Evolutionary conservation across 2,888 invertebrate species (phyloP), one percentile per base, ranked within the genome.

Genomic region (Hypomecis punctinalis): DNA sequence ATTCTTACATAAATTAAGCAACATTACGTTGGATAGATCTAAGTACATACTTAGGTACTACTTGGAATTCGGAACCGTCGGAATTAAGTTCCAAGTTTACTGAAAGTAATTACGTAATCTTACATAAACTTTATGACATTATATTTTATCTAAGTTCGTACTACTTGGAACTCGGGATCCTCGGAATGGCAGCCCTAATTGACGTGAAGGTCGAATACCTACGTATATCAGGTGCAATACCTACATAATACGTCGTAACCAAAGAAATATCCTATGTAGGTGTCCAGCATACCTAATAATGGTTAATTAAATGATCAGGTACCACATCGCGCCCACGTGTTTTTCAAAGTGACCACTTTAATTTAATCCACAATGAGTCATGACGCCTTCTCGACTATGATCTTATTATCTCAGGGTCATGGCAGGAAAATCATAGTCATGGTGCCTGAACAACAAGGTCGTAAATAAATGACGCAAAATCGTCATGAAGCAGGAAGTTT

Each of bases 341-440:
- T 49, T 63, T 49, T 55, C 56, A 13, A 56, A 42, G 49, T 33
- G 48, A 49, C 48, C 49, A 45, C 43, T 60, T 23, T 39, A 52
- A 51, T 57, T 10, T 8, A 5, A 9, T 45, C 33, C 8, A 59
- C 37, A 51, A 5, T 51, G 64, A 55, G 56, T 67, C 70, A 71
- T 61, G 56, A 23, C 1, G 1, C 1, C 23, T 23, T 23, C 23
- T 23, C 23, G 23, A 23, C 23, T 23, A 23, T 23, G 23, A 23
- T 23, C 23, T 23, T 23, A 23, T 23, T 23, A 23, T 23, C 23
- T 76, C 76, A 79, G 62, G 67, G 68, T 70, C 66, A 63, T 47
- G 63, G 76, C 74, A 76, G 72, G 78, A 82, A 82, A 73, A 71
- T 76, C 69, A 80, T 80, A 82, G 78, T 78, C 73, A 77, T 75